Base-by-base conservation (phyloP, 2,797 vertebrate genomes). In the Scolopax rusticola region DNA sequence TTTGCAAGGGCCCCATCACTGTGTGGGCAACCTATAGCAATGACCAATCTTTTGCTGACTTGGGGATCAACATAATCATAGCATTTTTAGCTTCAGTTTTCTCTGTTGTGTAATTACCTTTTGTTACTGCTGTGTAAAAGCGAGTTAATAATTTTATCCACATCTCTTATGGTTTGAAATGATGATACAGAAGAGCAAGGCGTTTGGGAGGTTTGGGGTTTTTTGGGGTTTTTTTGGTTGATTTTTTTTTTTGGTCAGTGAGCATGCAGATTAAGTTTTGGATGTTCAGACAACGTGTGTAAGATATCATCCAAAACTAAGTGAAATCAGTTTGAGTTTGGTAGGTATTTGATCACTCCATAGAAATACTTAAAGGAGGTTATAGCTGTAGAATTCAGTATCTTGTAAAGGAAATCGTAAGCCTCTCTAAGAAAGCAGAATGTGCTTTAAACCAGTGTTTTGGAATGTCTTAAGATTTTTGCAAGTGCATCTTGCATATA, bases 161-260 rank as follows among this genome's bases (percentile, higher is more conserved):
- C 16, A 60, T 89, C 32, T 30, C 9, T 71, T 89, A 9, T 30
- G 45, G 24, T 87, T 82, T 41, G 41, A 91, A 90, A 54, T 87
- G n/a, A 89, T 89, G 28, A 12, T 81, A 68, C 6, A 17, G 9
- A 75, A 91, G 18, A 83, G 15, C 9, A 65, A 11, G 14, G 3
- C 0, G 0, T 4, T 25, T 18, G 1, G 2, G 2, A 10, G 12
- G 5, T 6, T 71, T 73, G 9, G 0, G 41, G 38, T 41, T 41
- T 40, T 40, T 41, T 41, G 41, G 41, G 41, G 7, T 21, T 47
- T 47, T 47, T 47, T 47, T 47, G 20, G 20, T 47, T 21, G 45
- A 9, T 13, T 48, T 24, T 1, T 48, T 65, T 61, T 85, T 73
- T 56, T 53, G 40, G 8, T 38, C 32, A 33, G 12, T n/a, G 6